Base-by-base conservation (phyloP, 2,888 invertebrate genomes). In the Phlogophora meticulosa region DNA sequence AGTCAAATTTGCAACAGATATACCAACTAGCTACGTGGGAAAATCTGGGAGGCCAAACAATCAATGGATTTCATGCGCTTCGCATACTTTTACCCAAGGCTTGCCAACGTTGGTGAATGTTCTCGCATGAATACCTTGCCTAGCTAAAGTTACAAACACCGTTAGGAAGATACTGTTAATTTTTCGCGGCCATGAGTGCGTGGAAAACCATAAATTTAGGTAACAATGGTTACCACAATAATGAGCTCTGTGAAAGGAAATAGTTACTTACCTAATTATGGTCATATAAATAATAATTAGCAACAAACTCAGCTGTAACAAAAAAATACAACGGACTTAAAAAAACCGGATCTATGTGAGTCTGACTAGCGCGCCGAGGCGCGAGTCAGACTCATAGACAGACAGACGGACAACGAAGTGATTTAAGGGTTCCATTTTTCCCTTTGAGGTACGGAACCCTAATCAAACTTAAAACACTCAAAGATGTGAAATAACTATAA, bases 1-100 rank as follows among this genome's bases (percentile, higher is more conserved):
- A 36, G 24, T 34, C 4, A 20, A 34, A 9, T 3, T 48, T 22
- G 13, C 13, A 17, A 70, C 22, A 48, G 20, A 20, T 2, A 10
- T 28, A 36, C 11, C 9, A 28, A n/a, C n/a, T n/a, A n/a, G n/a
- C 20, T 28, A 43, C 49, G 32, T 72, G 67, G 42, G 72, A 61
- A 66, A 49, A 32, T 61, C 10, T 32, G 1, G n/a, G 20, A 42
- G 28, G 17, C 28, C 28, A 28, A 61, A 43, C 36, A 42, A 49
- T 45, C 15, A 43, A 61, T 43, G 22, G 24, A 28, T 49, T 72
- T 32, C 22, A 32, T 36, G 28, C 34, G 28, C 15, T 42, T 36
- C 34, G 28, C 15, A 34, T 40, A 42, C 15, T 36, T 34, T 40
- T 24, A 32, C n/a, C 32, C 22, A n/a, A 46, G n/a, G 10, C 5